These are phyloP conservation scores for Callosobruchus maculatus DNA, from an alignment of 2,888 invertebrate species.

Conservation along the genomic window DNA sequence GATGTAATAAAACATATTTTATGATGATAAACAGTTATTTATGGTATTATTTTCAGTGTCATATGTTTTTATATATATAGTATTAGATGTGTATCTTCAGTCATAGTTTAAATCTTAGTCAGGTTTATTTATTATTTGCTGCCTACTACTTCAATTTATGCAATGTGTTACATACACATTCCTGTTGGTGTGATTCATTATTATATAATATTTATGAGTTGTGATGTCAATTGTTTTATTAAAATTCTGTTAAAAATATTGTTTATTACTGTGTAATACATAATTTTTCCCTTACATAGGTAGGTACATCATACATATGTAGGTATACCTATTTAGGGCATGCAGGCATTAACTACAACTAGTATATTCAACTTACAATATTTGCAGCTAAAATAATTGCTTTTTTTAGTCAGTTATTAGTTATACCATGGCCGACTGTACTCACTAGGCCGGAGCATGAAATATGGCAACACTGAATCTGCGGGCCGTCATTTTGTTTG, in stretches of 20 bases:
- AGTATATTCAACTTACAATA: no score
- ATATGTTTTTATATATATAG: not conserved
- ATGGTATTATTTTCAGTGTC: not conserved
- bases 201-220: not conserved
- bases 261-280: no score
- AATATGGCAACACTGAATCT: no score
- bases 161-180: not conserved
- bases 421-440: no score
- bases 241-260: conserved; percentile 4
- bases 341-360: no score
- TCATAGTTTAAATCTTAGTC: not conserved
- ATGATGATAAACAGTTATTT: not conserved
- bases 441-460: no score
- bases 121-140: not conserved
- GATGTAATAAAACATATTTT: not conserved
- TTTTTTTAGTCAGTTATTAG: no score
- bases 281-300: not conserved
- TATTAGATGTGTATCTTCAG: not conserved
- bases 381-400: no score
- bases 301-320: no score
- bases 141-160: not conserved
- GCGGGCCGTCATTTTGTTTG: no score
- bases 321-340: no score
- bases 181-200: not conserved
- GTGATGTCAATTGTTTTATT: not conserved